Evolutionary conservation across 2,888 invertebrate species (phyloP).

Genomic region (Clanis bilineata): DNA sequence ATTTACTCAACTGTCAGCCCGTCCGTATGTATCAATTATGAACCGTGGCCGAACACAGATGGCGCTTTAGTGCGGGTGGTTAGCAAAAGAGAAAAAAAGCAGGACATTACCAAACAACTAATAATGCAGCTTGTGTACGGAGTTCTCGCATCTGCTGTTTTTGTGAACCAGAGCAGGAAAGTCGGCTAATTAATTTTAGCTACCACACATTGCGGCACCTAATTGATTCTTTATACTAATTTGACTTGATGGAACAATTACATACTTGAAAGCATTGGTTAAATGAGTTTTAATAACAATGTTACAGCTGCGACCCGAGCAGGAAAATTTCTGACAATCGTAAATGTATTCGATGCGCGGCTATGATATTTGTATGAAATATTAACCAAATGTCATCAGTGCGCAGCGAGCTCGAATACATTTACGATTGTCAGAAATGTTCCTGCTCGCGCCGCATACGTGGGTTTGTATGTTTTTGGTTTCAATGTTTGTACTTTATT

Average conservation of each 20-base stretch:
- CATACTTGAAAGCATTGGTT: not conserved
- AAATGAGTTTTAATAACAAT: not conserved
- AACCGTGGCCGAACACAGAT: constrained; percentile 64
- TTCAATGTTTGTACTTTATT: no score
- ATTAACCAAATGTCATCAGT: no score
- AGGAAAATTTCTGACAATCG: no score
- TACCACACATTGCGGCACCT: constrained; percentile 58
- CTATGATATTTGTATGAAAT: no score
- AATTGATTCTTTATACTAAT: constrained; percentile 68
- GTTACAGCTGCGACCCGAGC: no score
- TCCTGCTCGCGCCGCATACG: no score
- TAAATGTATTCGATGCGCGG: no score
- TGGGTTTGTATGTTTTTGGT: no score
- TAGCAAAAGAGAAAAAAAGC: constrained; percentile 65
- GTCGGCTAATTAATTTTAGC: constrained; percentile 70
- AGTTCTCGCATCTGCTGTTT: constrained; percentile 72
- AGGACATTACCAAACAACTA: constrained; percentile 66
- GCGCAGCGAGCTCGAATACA: no score
- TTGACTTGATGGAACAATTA: not conserved
- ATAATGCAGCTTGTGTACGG: constrained; percentile 68
- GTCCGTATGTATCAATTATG: constrained; percentile 47
- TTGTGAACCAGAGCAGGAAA: constrained; percentile 65
- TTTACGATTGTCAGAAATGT: no score
- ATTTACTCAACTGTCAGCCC: constrained; percentile 20
- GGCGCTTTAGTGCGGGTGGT: constrained; percentile 65